A percentile compares a stretch with the other conserved stretches of the same genome.
phyloP scores from a whole-genome alignment of 2,888 invertebrate species.

The Dynastes hyllus region DNA sequence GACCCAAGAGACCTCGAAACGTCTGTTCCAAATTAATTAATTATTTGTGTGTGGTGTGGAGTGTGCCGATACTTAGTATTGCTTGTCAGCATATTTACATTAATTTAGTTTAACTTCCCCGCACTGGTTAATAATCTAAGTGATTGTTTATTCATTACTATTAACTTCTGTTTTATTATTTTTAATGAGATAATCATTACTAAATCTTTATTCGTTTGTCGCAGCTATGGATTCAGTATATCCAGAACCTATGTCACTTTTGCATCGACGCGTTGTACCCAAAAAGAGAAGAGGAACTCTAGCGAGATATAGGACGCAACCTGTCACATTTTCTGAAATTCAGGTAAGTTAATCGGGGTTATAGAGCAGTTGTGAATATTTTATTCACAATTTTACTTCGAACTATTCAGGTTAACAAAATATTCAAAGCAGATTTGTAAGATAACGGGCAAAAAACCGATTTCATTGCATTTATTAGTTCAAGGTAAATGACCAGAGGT shows the following conservation, averaged over 20 bases:
- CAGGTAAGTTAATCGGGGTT: conserved; percentile 70
- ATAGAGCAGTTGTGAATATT: no score
- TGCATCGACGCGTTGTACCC: conserved; percentile 75
- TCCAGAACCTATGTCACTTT: conserved; percentile 79
- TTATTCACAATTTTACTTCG: background rate
- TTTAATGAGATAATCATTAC: background rate
- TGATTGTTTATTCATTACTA: no score
- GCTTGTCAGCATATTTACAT: no score
- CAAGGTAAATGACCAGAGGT: conserved; percentile 6
- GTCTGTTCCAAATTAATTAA: no score
- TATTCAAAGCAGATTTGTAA: no score
- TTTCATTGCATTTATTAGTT: background rate
- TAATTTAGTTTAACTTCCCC: no score
- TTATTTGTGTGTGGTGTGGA: no score
- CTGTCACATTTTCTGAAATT: conserved; percentile 85
- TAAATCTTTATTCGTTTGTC: background rate
- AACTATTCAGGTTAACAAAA: background rate
- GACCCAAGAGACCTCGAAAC: no score
- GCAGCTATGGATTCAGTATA: conserved; percentile 79
- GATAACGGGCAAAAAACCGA: no score
- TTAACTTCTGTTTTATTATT: background rate
- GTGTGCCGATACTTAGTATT: no score
- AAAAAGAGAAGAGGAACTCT: conserved; percentile 73
- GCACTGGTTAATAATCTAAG: no score
- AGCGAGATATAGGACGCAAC: conserved; percentile 79